Evolutionary conservation across 2,888 invertebrate species (phyloP).

Genomic region (Tupiocoris notatus): DNA sequence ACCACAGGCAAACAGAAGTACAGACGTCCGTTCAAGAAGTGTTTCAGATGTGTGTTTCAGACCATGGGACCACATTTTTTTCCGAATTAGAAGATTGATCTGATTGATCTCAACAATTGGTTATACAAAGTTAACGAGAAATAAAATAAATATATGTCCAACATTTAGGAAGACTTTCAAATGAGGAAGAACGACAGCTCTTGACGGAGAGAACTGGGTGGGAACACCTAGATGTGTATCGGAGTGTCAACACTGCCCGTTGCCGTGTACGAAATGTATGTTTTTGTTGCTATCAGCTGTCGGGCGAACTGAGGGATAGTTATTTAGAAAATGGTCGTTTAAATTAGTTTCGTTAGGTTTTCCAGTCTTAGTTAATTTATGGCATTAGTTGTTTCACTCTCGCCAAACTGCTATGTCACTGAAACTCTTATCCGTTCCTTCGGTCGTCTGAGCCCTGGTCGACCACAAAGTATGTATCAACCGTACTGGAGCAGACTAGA

Average conservation of each 20-base stretch:
- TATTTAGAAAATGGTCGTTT: slow-evolving; percentile 36
- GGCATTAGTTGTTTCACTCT: background rate
- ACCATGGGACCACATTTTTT: too few species aligned
- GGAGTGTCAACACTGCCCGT: background rate
- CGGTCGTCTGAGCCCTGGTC: background rate
- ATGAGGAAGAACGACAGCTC: too few species aligned
- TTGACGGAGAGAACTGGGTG: too few species aligned
- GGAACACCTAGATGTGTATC: too few species aligned
- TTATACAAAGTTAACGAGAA: too few species aligned
- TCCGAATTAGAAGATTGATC: too few species aligned
- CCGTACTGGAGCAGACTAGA: background rate
- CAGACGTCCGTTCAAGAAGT: too few species aligned
- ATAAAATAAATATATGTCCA: too few species aligned
- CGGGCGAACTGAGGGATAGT: background rate
- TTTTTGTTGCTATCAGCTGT: background rate
- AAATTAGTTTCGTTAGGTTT: slow-evolving; percentile 19
- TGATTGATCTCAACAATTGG: too few species aligned
- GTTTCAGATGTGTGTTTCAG: too few species aligned
- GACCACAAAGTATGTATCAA: background rate
- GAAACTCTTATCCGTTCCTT: background rate
- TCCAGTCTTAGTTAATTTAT: background rate
- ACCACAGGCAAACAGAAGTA: too few species aligned
- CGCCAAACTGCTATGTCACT: background rate
- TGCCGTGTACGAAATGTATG: background rate
- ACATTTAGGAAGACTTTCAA: too few species aligned